A percentile compares a stretch with the other conserved stretches of the same genome.
These are phyloP conservation scores for Bactericera cockerelli DNA, from an alignment of 1,140 invertebrate genomes.

Conservation along the genomic window DNA sequence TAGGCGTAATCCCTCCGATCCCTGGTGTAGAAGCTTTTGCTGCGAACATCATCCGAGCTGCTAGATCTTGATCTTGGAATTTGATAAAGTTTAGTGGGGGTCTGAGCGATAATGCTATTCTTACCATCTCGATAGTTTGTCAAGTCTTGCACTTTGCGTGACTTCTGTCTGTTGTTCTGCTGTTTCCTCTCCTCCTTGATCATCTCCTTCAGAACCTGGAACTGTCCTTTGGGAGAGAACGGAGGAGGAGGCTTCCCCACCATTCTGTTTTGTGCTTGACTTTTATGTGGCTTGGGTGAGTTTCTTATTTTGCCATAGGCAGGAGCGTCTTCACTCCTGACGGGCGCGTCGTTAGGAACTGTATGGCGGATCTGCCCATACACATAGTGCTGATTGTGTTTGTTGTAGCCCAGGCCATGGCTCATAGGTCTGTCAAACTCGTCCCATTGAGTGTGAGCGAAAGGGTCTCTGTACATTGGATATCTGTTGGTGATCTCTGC, in stretches of 20 bases:
- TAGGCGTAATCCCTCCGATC: not conserved
- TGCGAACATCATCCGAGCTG: not conserved
- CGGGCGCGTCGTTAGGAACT: slow-evolving; percentile 1
- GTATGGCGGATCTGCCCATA: not conserved
- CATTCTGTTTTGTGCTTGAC: slow-evolving; percentile 5
- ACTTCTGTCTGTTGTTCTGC: not conserved
- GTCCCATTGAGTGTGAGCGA: slow-evolving; percentile 64
- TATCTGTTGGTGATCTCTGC: slow-evolving; percentile 72
- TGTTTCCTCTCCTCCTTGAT: slow-evolving; percentile 2
- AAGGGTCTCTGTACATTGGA: slow-evolving; percentile 59
- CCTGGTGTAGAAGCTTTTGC: not conserved
- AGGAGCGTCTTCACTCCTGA: not conserved
- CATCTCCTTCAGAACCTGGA: not conserved
- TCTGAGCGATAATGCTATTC: not conserved
- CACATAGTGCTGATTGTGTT: slow-evolving; percentile 1
- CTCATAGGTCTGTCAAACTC: slow-evolving; percentile 5
- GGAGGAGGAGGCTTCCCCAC: not conserved
- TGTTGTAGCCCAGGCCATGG: not conserved
- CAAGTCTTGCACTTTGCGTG: not conserved
- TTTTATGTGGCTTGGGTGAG: not conserved
- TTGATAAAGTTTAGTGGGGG: not conserved
- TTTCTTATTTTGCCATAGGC: not conserved
- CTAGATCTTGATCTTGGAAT: not conserved
- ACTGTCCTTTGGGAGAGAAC: not conserved
- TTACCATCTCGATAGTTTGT: not conserved